These are phyloP conservation scores for Antigone vipio DNA, from an alignment of 2,113 vertebrate species.

Conservation along the genomic window DNA sequence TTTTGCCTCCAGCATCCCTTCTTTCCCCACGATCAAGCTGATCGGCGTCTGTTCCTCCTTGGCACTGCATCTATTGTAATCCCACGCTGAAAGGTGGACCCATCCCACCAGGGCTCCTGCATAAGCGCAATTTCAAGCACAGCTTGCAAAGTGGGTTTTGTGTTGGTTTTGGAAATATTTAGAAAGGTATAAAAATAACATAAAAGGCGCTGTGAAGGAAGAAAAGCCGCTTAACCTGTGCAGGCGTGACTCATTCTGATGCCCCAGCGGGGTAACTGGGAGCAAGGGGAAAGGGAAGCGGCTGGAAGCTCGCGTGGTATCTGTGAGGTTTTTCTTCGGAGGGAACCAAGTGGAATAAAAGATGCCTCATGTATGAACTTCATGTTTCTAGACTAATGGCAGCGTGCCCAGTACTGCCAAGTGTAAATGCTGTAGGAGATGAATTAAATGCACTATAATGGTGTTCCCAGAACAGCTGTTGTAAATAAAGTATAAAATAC, in stretches of 20 bases:
- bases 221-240: background rate
- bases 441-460: background rate
- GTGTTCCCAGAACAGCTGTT: background rate
- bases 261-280: background rate
- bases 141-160: background rate
- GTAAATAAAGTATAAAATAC: background rate
- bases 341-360: background rate
- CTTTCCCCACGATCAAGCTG: background rate
- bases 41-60: background rate
- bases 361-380: background rate
- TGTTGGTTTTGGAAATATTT: background rate
- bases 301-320: background rate
- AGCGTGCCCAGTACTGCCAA: background rate
- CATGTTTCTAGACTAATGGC: background rate
- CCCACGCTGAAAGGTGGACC: background rate
- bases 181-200: background rate
- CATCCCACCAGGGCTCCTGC: background rate
- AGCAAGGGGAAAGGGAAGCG: background rate
- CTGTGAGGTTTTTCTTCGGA: background rate
- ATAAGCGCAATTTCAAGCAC: background rate
- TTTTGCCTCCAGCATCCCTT: background rate
- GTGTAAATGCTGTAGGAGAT: background rate
- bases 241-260: background rate
- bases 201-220: background rate
- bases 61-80: fast-evolving